Base-by-base conservation (phyloP, 2,797 vertebrate genomes). In the Bradypodion ventrale region DNA sequence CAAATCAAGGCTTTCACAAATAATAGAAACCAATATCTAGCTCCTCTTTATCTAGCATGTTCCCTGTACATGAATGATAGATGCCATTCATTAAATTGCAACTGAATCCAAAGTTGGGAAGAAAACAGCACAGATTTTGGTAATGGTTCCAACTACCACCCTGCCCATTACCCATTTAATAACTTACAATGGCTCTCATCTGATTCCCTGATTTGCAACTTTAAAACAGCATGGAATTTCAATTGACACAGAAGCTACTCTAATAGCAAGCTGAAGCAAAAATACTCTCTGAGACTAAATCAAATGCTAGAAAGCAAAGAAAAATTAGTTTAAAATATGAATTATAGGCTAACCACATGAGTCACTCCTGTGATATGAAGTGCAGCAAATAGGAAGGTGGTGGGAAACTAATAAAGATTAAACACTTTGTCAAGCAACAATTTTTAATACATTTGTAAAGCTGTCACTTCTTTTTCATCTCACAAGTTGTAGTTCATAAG, bases 371-470 rank as follows among this genome's bases (percentile, higher is more conserved):
- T 76, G 63, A 63, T n/a, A 37, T 37, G 68, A 63, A 44, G 40
- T 40, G 35, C 46, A 46, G n/a, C n/a, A 16, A 62, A 15, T 3
- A 29, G 23, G 42, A n/a, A 73, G 63, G 29, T 23, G 42, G 60
- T 9, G 23, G 4, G 21, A 13, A 44, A 35, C 37, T 46, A 78
- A 78, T 78, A 76, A 76, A 83, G 46, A 62, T 65, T 83, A 65
- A 75, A 82, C 19, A 52, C 8, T 78, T 63, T 78, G 40, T 19
- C 9, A 84, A 78, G 75, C 42, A 29, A 52, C 56, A 46, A 12
- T 40, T 78, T 37, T 60, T 27, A 77, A 63, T 78, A 73, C 49
- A 78, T 65, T 60, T 84, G 42, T 78, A 78, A 84, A 84, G 37
- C 66, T 52, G 68, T 73, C 25, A 46, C 4, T 83, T 59, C 69